A percentile compares a stretch with the other conserved stretches of the same genome.
phyloP scores from a whole-genome alignment of 2,888 invertebrate species.

The Liposcelis brunnea region DNA sequence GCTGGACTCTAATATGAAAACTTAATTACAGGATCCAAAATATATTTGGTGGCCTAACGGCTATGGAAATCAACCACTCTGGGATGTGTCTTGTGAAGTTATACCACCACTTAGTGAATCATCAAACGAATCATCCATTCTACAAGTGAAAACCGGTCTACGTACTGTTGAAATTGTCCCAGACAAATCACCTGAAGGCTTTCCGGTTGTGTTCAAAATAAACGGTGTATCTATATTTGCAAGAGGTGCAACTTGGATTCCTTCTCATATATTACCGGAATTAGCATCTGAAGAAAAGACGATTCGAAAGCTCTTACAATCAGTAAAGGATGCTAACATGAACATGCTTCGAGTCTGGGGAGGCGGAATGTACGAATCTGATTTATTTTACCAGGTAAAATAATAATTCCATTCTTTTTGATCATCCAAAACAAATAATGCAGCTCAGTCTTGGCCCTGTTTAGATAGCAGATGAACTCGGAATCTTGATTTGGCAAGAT shows the following conservation, averaged over 20 bases:
- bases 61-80: background rate
- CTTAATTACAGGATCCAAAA: too few species aligned
- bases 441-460: too few species aligned
- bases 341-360: conserved; percentile 96
- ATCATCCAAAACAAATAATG: too few species aligned
- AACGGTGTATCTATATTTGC: conserved; percentile 79
- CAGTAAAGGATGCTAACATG: conserved; percentile 65
- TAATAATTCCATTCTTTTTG: too few species aligned
- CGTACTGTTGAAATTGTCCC: conserved; percentile 52
- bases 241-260: conserved; percentile 92
- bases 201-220: conserved; percentile 68
- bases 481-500: conserved; percentile 94
- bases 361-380: conserved; percentile 88
- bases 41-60: conserved; percentile 9
- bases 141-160: background rate
- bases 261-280: conserved; percentile 71
- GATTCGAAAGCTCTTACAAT: conserved; percentile 44
- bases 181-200: conserved; percentile 23
- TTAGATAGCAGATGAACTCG: conserved; percentile 68
- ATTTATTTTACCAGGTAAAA: conserved; percentile 57
- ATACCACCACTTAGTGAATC: background rate
- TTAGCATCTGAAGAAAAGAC: conserved; percentile 33
- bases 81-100: background rate
- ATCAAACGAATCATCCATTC: background rate
- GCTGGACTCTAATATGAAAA: too few species aligned